These are phyloP conservation scores for Atta texana DNA, from an alignment of 1,140 invertebrate genomes.

Conservation along the genomic window DNA sequence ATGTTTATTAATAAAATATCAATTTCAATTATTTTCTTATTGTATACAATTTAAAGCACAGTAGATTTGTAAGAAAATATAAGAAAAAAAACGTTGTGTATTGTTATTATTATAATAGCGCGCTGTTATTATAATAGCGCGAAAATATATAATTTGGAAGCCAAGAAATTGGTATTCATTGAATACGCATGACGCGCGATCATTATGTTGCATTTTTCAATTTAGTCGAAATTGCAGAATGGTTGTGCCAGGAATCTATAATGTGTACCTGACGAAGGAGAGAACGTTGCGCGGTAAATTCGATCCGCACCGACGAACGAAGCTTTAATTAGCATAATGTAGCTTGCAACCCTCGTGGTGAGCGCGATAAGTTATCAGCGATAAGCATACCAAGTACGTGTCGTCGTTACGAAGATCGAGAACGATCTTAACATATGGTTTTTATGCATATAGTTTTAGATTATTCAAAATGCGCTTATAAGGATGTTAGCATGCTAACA, in stretches of 20 bases:
- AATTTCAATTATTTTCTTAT: background rate
- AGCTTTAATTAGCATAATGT: constrained; percentile 48
- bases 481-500: too few relatives aligned
- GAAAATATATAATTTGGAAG: background rate
- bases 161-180: background rate
- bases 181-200: background rate
- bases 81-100: background rate
- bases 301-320: background rate
- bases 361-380: constrained; percentile 8
- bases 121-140: background rate
- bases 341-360: background rate
- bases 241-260: background rate
- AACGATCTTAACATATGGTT: constrained; percentile 18
- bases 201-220: constrained; percentile 7
- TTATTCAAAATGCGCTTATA: too few relatives aligned
- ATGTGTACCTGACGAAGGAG: background rate
- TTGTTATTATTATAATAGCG: background rate
- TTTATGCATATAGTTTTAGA: background rate
- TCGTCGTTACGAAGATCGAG: constrained; percentile 11
- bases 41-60: background rate
- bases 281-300: background rate
- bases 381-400: constrained; percentile 16
- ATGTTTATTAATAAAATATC: background rate
- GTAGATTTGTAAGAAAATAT: too few relatives aligned
- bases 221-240: background rate